These are phyloP conservation scores for Drosophila austrosaltans DNA, from an alignment of 2,888 invertebrate genomes.

Conservation along the genomic window DNA sequence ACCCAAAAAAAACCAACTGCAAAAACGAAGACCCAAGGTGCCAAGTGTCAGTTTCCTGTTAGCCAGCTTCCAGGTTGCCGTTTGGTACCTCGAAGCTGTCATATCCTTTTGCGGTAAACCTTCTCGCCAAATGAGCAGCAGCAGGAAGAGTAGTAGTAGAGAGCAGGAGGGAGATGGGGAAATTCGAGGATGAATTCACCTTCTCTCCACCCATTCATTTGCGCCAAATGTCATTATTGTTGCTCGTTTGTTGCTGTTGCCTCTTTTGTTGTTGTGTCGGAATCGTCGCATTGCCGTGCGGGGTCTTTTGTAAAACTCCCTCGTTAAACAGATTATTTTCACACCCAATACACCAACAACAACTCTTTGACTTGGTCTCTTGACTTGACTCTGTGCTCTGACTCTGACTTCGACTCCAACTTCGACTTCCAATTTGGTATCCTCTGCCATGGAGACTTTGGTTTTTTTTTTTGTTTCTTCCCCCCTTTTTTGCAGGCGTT, in stretches of 20 bases:
- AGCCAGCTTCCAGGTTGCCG: constrained; percentile 22
- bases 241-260: constrained; percentile 74
- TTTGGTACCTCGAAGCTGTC: constrained; percentile 53
- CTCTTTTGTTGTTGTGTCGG: constrained; percentile 35
- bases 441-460: constrained; percentile 34
- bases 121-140: constrained; percentile 2
- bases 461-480: neutral
- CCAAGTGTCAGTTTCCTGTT: constrained; percentile 35
- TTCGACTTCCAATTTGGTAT: constrained; percentile 73
- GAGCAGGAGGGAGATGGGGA: constrained; percentile 26
- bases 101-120: constrained; percentile 72
- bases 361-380: constrained; percentile 6
- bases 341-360: constrained; percentile 53
- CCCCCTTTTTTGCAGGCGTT: constrained; percentile 68
- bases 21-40: constrained; percentile 28
- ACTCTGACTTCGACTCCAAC: constrained; percentile 45
- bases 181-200: constrained; percentile 60
- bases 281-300: constrained; percentile 60
- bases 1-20: constrained; percentile 1
- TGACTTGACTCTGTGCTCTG: constrained; percentile 10
- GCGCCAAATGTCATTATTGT: constrained; percentile 79
- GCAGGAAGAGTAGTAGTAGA: neutral
- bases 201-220: constrained; percentile 74
- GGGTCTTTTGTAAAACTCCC: constrained; percentile 82
- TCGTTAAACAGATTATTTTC: constrained; percentile 83